These are phyloP conservation scores for Acanthococcus lagerstroemiae DNA, from an alignment of 2,888 invertebrate genomes.

Conservation along the genomic window DNA sequence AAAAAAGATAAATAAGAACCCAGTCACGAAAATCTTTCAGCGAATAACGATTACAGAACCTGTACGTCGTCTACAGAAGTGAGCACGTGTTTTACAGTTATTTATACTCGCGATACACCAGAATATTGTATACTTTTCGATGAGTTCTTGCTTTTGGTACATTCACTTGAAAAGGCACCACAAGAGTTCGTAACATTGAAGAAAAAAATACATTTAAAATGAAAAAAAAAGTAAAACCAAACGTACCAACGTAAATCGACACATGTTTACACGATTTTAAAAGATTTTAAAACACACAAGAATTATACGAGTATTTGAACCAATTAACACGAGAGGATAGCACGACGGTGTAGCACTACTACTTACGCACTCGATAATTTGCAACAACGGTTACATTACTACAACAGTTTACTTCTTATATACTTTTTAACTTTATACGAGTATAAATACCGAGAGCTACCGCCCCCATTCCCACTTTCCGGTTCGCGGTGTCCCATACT, in stretches of 20 bases:
- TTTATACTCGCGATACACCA: too few species aligned
- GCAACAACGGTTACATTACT: conserved; percentile 24
- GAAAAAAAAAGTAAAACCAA: not conserved
- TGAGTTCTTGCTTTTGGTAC: too few species aligned
- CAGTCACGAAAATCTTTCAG: too few species aligned
- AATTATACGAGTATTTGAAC: not conserved
- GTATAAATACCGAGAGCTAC: conserved; percentile 15
- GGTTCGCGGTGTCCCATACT: not conserved
- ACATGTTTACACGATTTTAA: conserved; percentile 27
- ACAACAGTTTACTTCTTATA: conserved; percentile 23
- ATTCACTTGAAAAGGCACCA: too few species aligned
- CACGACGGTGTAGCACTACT: not conserved
- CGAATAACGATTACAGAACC: too few species aligned
- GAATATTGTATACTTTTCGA: too few species aligned
- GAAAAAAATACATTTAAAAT: not conserved
- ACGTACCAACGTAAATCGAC: conserved; percentile 27
- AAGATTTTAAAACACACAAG: not conserved
- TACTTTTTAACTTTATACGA: conserved; percentile 27
- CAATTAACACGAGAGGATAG: not conserved
- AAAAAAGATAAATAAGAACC: too few species aligned
- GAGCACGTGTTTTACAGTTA: too few species aligned
- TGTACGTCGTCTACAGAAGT: too few species aligned
- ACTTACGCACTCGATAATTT: conserved; percentile 17
- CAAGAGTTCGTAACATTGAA: too few species aligned
- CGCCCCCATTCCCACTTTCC: conserved; percentile 28